These are phyloP conservation scores for Hemibagrus guttatus DNA, from an alignment of 2,797 vertebrate species.

Conservation along the genomic window DNA sequence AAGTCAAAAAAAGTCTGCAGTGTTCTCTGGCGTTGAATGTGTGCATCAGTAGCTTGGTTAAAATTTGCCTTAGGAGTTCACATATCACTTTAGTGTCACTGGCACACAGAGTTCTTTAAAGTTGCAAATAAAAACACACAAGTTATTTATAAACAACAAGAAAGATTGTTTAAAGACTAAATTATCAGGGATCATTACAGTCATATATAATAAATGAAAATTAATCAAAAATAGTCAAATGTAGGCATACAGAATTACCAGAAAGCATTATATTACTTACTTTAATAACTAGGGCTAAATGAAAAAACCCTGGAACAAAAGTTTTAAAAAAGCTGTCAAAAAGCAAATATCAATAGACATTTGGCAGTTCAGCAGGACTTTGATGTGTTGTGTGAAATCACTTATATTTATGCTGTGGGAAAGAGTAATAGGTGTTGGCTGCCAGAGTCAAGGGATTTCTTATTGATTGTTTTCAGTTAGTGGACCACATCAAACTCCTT, in stretches of 20 bases:
- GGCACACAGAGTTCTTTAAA: not conserved
- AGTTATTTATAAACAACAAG: not conserved
- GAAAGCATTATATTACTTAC: not conserved
- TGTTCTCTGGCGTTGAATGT: not conserved
- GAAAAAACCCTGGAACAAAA: too few species aligned
- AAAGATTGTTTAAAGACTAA: not conserved
- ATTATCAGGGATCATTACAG: not conserved
- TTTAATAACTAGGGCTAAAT: not conserved
- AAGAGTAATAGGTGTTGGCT: not conserved
- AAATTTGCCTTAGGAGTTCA: not conserved
- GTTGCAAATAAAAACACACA: not conserved
- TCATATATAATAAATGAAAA: not conserved
- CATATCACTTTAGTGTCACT: not conserved
- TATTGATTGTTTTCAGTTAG: not conserved
- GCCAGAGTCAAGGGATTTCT: not conserved
- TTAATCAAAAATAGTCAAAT: not conserved
- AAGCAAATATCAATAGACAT: not conserved
- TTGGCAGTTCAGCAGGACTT: too few species aligned
- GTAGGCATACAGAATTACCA: not conserved
- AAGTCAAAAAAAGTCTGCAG: not conserved
- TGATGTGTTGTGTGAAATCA: not conserved
- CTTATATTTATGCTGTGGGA: slow-evolving; percentile 28
- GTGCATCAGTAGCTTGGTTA: not conserved
- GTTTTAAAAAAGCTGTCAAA: not conserved
- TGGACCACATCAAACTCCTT: not conserved